A percentile compares a stretch with the other conserved stretches of the same genome.
Conservation (phyloP, 2,888 invertebrate genomes). For the Germaria angustata region DNA sequence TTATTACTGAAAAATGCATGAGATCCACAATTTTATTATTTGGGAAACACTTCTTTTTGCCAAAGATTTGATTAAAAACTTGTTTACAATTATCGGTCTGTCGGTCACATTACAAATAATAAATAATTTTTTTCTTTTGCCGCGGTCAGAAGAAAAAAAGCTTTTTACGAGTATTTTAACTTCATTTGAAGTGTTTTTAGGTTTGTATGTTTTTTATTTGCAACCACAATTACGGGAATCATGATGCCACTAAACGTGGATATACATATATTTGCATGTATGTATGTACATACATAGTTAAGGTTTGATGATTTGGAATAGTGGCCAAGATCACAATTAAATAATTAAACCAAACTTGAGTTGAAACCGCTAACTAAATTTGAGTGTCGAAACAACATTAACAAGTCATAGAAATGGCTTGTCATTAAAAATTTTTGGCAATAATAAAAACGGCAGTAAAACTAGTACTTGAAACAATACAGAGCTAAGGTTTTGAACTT, state of each 20-base stretch:
- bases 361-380: not conserved
- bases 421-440: not conserved
- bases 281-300: not conserved
- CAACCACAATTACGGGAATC: slow-evolving; percentile 45
- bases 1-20: too few relatives aligned
- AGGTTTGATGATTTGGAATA: slow-evolving; percentile 30
- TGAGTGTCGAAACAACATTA: not conserved
- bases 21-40: too few relatives aligned
- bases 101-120: slow-evolving; percentile 25
- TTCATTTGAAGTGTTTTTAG: slow-evolving; percentile 29
- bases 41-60: not conserved
- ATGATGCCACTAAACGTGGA: slow-evolving; percentile 41
- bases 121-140: not conserved
- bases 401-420: not conserved
- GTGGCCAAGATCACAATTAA: slow-evolving; percentile 64
- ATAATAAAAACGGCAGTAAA: not conserved
- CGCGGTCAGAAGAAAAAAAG: not conserved
- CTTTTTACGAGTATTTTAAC: slow-evolving; percentile 30
- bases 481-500: not conserved
- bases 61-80: slow-evolving; percentile 20
- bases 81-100: slow-evolving; percentile 44
- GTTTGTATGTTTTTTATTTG: slow-evolving; percentile 3
- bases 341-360: slow-evolving; percentile 56
- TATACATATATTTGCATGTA: not conserved
- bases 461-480: not conserved